Conservation (phyloP, 2,113 vertebrate species). For the Chaetorhynchus papuensis region DNA sequence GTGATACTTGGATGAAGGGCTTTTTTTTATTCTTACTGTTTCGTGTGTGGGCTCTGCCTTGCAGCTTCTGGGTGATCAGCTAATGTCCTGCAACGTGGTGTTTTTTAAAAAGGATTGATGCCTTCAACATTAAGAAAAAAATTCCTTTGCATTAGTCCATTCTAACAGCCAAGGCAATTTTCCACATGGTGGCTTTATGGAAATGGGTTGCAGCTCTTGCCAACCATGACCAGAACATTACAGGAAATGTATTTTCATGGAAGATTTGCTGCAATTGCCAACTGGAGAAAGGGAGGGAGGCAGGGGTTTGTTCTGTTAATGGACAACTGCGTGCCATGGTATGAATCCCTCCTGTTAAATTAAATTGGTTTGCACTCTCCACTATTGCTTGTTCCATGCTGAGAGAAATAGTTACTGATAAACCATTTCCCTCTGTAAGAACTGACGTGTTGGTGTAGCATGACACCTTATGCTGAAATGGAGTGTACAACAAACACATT, state of each 20-base stretch:
- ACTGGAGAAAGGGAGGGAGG: constrained; percentile 70
- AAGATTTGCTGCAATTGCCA: constrained; percentile 90
- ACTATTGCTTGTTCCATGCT: constrained; percentile 28
- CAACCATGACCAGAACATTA: constrained; percentile 86
- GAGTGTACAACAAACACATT: neutral
- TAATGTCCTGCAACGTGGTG: constrained; percentile 32
- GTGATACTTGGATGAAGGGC: neutral
- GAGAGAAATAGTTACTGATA: constrained; percentile 8
- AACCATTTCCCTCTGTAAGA: neutral
- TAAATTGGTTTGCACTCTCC: constrained; percentile 58
- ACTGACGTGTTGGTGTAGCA: neutral
- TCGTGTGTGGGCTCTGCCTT: neutral
- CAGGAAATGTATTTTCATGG: constrained; percentile 92
- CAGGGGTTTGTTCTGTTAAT: constrained; percentile 79
- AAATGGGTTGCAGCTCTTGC: constrained; percentile 69
- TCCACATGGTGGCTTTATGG: constrained; percentile 84
- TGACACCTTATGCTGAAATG: neutral
- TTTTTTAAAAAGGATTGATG: constrained; percentile 22
- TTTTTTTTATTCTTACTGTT: neutral
- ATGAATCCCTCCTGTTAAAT: constrained; percentile 65
- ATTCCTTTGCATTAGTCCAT: constrained; percentile 78
- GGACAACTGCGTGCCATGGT: constrained; percentile 79
- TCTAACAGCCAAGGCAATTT: constrained; percentile 86
- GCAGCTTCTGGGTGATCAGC: constrained; percentile 4
- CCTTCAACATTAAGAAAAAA: neutral